Evolutionary conservation across 2,888 invertebrate genomes (phyloP).

Genomic region (Acanthosepion esculentum): DNA sequence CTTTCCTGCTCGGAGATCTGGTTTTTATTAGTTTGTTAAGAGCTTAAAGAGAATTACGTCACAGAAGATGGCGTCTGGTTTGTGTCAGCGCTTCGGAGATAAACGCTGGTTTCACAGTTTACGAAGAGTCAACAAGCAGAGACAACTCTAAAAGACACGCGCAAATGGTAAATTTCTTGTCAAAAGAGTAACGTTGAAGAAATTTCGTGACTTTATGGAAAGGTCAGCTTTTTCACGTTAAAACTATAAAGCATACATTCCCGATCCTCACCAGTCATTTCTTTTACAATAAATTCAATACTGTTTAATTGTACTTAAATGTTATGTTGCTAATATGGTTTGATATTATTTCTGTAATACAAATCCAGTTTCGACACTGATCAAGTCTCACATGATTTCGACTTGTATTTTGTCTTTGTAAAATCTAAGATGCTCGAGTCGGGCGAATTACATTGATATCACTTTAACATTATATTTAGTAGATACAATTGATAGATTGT

Average conservation of each 20-base stretch:
- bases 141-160: not conserved
- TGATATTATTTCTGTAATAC: too few species aligned
- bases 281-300: not conserved
- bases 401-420: too few species aligned
- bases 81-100: not conserved
- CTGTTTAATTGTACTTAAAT: not conserved
- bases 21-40: slow-evolving; percentile 15
- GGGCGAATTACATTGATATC: too few species aligned
- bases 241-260: not conserved
- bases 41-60: not conserved
- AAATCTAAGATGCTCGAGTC: too few species aligned
- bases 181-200: not conserved
- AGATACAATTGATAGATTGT: too few species aligned
- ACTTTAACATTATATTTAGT: too few species aligned
- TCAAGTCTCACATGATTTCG: too few species aligned
- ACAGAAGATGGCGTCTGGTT: not conserved
- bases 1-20: not conserved
- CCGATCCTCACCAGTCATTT: not conserved
- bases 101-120: not conserved
- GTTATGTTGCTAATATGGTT: too few species aligned
- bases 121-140: not conserved
- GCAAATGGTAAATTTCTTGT: not conserved
- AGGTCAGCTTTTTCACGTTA: not conserved
- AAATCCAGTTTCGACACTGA: too few species aligned
- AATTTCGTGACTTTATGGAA: not conserved